These are phyloP conservation scores for Meriones psammophilus DNA, from an alignment of 2,797 vertebrate genomes.

Conservation along the genomic window DNA sequence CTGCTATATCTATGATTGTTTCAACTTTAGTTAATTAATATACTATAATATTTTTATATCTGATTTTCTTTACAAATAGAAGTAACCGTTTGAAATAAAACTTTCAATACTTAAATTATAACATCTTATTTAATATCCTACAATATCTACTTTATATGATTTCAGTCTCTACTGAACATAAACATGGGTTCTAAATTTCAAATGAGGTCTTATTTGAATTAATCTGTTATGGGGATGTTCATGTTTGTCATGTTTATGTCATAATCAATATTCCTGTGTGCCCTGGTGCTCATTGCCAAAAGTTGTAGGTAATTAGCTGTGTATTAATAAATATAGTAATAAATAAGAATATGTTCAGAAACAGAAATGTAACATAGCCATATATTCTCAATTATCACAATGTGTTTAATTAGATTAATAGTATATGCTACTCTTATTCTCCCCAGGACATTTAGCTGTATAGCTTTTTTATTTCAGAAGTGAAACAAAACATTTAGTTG, in stretches of 20 bases:
- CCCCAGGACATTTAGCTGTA: neutral
- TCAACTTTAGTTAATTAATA: neutral
- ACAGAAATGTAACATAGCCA: neutral
- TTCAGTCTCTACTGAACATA: neutral
- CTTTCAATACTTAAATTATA: neutral
- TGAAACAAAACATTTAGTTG: neutral
- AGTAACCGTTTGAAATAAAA: neutral
- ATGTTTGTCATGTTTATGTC: too few species aligned
- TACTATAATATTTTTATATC: neutral
- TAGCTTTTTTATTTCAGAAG: neutral
- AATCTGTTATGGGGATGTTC: neutral
- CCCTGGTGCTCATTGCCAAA: neutral
- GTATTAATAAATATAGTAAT: neutral
- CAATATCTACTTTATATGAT: neutral
- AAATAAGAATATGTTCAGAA: neutral
- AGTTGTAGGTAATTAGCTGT: neutral
- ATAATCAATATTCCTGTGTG: neutral
- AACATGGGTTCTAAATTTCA: neutral
- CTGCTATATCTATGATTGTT: neutral
- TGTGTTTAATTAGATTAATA: neutral
- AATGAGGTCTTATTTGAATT: neutral
- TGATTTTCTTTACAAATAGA: neutral
- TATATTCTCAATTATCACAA: conserved; percentile 20
- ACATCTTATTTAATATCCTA: neutral
- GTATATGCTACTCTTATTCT: neutral